These are phyloP conservation scores for Riparia riparia DNA, from an alignment of 2,113 vertebrate genomes.

Conservation along the genomic window DNA sequence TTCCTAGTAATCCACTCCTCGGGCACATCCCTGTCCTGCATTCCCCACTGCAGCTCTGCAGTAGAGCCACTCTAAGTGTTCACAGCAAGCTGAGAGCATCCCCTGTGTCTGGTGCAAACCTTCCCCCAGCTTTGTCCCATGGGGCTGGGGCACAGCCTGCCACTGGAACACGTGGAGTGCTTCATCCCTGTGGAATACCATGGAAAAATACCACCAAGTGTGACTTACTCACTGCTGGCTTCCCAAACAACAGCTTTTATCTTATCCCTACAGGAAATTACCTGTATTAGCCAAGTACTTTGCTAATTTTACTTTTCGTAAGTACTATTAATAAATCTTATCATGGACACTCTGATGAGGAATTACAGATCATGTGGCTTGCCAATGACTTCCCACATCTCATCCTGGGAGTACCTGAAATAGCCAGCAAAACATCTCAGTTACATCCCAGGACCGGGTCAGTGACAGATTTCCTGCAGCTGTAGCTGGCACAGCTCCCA, in stretches of 20 bases:
- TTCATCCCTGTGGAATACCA: neutral
- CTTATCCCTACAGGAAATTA: neutral
- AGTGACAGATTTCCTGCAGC: slow-evolving; percentile 7
- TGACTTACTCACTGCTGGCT: neutral
- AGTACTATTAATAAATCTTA: slow-evolving; percentile 7
- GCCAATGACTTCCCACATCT: neutral
- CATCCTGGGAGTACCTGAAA: slow-evolving; percentile 6
- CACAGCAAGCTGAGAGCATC: neutral
- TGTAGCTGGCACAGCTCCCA: slow-evolving; percentile 10
- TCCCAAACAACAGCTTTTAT: neutral
- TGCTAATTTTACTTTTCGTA: neutral
- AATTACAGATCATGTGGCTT: neutral
- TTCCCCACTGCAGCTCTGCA: neutral
- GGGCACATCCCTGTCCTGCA: neutral
- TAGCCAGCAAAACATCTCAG: neutral
- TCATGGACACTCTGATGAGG: neutral
- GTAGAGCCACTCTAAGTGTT: neutral
- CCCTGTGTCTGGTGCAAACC: neutral
- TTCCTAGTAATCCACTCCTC: accelerated
- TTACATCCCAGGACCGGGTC: neutral
- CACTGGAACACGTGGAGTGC: accelerated
- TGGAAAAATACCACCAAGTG: neutral
- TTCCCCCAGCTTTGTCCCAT: neutral
- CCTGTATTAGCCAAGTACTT: neutral
- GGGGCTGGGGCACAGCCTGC: neutral